These are phyloP conservation scores for Acrobasis repandana DNA, from an alignment of 2,888 invertebrate genomes.

Conservation along the genomic window DNA sequence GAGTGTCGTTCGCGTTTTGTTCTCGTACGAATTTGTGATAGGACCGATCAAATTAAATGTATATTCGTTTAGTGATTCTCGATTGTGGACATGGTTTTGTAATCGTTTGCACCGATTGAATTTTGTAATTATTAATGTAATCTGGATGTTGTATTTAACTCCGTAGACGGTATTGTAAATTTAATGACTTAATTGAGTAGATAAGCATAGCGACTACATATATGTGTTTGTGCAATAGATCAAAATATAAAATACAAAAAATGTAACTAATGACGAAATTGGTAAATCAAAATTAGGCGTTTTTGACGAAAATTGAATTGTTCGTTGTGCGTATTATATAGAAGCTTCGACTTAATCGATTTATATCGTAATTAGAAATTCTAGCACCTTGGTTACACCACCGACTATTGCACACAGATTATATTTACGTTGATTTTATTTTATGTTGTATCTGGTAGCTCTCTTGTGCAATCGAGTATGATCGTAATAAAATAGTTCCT, in stretches of 20 bases:
- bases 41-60: conserved; percentile 55
- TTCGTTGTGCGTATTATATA: conserved; percentile 69
- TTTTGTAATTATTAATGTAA: conserved; percentile 80
- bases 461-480: conserved; percentile 52
- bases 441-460: conserved; percentile 64
- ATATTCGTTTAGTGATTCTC: conserved; percentile 43
- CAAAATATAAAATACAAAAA: conserved; percentile 52
- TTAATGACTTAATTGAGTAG: conserved; percentile 74
- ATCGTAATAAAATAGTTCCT: conserved; percentile 52
- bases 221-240: conserved; percentile 80
- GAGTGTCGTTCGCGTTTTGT: conserved; percentile 52
- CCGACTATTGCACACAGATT: conserved; percentile 66
- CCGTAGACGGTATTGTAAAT: conserved; percentile 76
- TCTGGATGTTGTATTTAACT: conserved; percentile 81
- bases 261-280: conserved; percentile 53
- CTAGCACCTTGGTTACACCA: conserved; percentile 73
- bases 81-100: conserved; percentile 66
- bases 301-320: conserved; percentile 61
- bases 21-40: conserved; percentile 68
- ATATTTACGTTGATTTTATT: conserved; percentile 43
- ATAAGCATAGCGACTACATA: conserved; percentile 67
- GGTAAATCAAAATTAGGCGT: conserved; percentile 56
- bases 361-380: conserved; percentile 71
- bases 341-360: conserved; percentile 75
- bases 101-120: conserved; percentile 77